Evolutionary conservation across 2,797 vertebrate species (phyloP).

Genomic region (Darevskia mixta): DNA sequence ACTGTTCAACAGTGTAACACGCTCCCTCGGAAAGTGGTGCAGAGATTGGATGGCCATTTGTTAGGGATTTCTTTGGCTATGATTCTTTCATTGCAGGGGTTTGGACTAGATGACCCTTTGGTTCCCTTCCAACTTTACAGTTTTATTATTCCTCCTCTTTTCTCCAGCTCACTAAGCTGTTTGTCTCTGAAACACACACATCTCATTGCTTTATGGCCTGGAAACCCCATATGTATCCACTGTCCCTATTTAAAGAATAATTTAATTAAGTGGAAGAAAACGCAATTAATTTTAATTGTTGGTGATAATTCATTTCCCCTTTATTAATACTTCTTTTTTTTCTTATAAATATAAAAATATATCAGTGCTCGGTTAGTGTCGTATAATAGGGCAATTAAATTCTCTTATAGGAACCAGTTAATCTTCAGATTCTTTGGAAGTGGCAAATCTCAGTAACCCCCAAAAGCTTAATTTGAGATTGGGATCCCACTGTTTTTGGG

Average conservation of each 20-base stretch:
- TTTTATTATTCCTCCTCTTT: not conserved
- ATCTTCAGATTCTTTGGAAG: slow-evolving; percentile 46
- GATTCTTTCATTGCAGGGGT: too few species aligned
- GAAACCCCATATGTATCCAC: slow-evolving; percentile 49
- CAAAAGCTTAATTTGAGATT: not conserved
- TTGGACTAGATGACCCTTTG: too few species aligned
- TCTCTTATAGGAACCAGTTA: slow-evolving; percentile 51
- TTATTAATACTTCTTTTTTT: not conserved
- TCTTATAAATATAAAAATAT: not conserved
- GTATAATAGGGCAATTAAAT: slow-evolving; percentile 74
- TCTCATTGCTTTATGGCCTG: slow-evolving; percentile 47
- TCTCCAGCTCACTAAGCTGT: not conserved
- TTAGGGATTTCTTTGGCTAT: too few species aligned
- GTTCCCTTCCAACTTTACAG: too few species aligned
- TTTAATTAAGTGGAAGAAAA: slow-evolving; percentile 80
- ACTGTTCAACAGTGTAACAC: too few species aligned
- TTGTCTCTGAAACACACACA: not conserved
- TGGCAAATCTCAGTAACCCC: not conserved
- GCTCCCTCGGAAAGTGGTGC: too few species aligned
- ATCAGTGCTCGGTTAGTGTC: slow-evolving; percentile 65
- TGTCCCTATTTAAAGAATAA: slow-evolving; percentile 68
- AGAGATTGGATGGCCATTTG: too few species aligned
- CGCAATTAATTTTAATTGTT: slow-evolving; percentile 83
- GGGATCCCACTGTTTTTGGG: too few species aligned
- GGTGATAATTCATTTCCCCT: slow-evolving; percentile 77